These are phyloP conservation scores for Aplochiton taeniatus DNA, from an alignment of 2,797 vertebrate genomes.

Conservation along the genomic window DNA sequence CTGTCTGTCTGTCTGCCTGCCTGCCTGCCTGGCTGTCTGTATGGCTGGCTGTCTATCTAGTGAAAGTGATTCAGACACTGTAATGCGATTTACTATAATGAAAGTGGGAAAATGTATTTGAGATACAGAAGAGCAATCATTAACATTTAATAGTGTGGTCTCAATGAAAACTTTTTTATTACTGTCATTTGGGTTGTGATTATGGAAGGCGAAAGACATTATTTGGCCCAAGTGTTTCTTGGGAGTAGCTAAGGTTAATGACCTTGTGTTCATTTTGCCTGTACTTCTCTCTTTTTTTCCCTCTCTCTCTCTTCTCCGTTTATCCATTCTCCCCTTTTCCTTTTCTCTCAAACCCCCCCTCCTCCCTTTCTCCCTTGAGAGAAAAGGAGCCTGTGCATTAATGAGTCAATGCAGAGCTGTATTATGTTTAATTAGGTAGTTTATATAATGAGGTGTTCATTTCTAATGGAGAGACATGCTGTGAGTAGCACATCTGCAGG, in stretches of 20 bases:
- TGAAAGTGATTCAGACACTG: too few relatives aligned
- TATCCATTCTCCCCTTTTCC: constrained; percentile 57
- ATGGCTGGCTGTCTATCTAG: too few relatives aligned
- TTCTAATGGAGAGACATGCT: constrained; percentile 98
- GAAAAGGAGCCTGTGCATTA: constrained; percentile 90
- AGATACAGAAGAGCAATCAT: too few relatives aligned
- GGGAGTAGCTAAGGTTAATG: constrained; percentile 22
- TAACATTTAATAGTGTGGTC: too few relatives aligned
- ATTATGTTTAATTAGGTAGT: constrained; percentile 99
- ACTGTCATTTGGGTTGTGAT: constrained; percentile 37
- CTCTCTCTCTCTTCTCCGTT: constrained; percentile 19
- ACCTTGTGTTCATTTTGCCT: constrained; percentile 64
- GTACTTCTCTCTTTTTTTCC: constrained; percentile 53
- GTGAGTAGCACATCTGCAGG: constrained; percentile 98
- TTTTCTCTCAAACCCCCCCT: constrained; percentile 26
- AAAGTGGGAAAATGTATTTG: too few relatives aligned
- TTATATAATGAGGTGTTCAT: constrained; percentile 99
- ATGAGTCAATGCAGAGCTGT: constrained; percentile 93
- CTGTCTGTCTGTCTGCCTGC: too few relatives aligned
- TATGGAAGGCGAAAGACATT: constrained; percentile 34
- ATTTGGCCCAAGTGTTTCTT: constrained; percentile 18
- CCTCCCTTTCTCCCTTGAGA: constrained; percentile 59
- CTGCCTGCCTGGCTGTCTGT: too few relatives aligned
- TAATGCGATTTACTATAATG: too few relatives aligned
- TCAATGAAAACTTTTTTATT: constrained; percentile 37